Evolutionary conservation across 2,113 vertebrate species (phyloP).

Genomic region (Todiramphus saurophagus): DNA sequence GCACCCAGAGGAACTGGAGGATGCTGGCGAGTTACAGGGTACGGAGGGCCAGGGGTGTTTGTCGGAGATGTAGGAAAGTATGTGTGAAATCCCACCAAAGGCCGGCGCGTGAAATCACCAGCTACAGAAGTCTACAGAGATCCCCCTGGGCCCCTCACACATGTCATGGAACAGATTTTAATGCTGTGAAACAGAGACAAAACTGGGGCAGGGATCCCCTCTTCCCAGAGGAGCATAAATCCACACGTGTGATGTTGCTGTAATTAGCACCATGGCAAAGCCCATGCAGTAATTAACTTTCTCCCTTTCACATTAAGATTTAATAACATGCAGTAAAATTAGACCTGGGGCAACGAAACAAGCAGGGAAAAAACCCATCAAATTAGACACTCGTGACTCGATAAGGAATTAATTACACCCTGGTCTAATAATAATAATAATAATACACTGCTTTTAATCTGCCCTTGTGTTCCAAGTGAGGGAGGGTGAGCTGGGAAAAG

Average conservation of each 20-base stretch:
- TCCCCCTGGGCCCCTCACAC: rapidly evolving
- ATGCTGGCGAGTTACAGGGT: rapidly evolving
- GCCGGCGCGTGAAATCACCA: neutral
- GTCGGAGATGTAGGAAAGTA: neutral
- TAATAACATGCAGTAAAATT: conserved; percentile 10
- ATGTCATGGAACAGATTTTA: neutral
- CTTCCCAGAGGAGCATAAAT: neutral
- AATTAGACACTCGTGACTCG: neutral
- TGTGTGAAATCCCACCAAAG: neutral
- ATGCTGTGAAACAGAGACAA: neutral
- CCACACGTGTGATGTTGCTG: neutral
- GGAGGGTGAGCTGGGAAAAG: neutral
- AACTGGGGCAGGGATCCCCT: neutral
- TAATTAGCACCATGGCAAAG: conserved; percentile 20
- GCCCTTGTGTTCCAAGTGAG: neutral
- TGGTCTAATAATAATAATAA: neutral
- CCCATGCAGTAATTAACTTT: conserved; percentile 52
- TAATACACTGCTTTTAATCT: neutral
- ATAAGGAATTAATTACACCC: conserved; percentile 15
- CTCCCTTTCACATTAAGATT: conserved; percentile 14
- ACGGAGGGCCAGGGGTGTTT: neutral
- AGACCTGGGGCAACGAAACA: neutral
- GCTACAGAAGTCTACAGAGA: neutral
- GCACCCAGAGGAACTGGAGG: neutral
- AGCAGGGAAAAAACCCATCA: neutral